A percentile compares a stretch with the other conserved stretches of the same genome.
phyloP scores from a whole-genome alignment of 2,113 vertebrate genomes.

The Eptesicus fuscus region DNA sequence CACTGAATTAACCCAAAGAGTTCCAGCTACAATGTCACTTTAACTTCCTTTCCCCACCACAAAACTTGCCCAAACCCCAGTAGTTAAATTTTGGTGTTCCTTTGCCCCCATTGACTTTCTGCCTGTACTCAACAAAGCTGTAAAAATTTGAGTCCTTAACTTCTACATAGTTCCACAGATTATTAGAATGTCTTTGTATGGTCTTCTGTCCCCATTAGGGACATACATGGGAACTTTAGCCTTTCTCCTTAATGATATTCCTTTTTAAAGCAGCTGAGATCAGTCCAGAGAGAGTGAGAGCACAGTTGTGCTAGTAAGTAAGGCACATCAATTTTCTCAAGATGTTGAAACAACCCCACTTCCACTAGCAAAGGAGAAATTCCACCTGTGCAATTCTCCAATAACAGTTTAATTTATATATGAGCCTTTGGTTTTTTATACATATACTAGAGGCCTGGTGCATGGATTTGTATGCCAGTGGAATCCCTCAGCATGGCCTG shows the following conservation, averaged over 20 bases:
- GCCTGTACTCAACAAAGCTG: neutral
- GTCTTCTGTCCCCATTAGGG: neutral
- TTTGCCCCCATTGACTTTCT: neutral
- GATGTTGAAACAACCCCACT: no score
- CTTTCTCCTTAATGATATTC: neutral
- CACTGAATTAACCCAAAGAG: neutral
- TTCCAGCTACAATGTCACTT: neutral
- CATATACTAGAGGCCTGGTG: no score
- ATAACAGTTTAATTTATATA: no score
- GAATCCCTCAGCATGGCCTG: no score
- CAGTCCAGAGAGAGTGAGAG: neutral
- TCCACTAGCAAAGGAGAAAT: no score
- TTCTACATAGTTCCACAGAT: neutral
- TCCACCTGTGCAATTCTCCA: no score
- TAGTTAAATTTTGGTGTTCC: neutral
- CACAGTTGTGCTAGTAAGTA: neutral
- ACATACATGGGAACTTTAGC: neutral
- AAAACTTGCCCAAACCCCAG: neutral
- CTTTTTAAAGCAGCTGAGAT: neutral
- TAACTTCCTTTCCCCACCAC: neutral
- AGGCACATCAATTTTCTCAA: neutral
- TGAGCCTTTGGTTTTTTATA: no score
- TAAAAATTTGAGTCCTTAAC: neutral
- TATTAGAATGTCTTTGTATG: neutral
- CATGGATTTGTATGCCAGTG: no score